These are phyloP conservation scores for Brachynemurus nebulosus DNA, from an alignment of 2,888 invertebrate genomes.

Conservation along the genomic window DNA sequence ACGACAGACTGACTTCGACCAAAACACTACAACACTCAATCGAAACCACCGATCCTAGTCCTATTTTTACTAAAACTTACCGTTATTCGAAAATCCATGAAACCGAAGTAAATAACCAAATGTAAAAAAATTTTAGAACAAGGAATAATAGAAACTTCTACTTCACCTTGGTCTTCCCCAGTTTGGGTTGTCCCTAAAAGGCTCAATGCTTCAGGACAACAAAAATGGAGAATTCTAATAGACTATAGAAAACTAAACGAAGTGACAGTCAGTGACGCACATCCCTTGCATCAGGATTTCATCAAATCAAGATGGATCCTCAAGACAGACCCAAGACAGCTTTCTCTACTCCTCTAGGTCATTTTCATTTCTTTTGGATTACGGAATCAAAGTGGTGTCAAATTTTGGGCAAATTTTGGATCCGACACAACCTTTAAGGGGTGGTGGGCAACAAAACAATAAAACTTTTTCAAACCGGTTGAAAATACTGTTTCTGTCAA, in stretches of 20 bases:
- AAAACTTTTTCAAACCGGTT: too few species aligned
- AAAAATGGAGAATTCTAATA: constrained; percentile 25
- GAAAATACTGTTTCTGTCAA: too few species aligned
- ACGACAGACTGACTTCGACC: constrained; percentile 17
- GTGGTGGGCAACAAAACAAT: too few species aligned
- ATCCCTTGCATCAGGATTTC: too few species aligned
- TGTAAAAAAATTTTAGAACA: constrained; percentile 22
- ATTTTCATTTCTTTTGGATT: too few species aligned
- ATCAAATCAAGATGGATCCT: too few species aligned
- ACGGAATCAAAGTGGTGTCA: too few species aligned
- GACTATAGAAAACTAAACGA: constrained; percentile 28
- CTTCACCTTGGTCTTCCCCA: constrained; percentile 16
- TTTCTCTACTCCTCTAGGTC: too few species aligned
- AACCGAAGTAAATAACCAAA: constrained; percentile 24
- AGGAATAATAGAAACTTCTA: constrained; percentile 20
- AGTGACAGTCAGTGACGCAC: constrained; percentile 25
- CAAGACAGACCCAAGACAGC: too few species aligned
- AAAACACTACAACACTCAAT: constrained; percentile 24
- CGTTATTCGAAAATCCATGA: constrained; percentile 25
- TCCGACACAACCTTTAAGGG: too few species aligned
- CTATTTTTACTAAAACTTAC: constrained; percentile 24
- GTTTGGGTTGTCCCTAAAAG: constrained; percentile 24
- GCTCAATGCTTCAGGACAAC: constrained; percentile 19
- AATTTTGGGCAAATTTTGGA: too few species aligned
- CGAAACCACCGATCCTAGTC: constrained; percentile 19